Evolutionary conservation across 2,888 invertebrate species (phyloP).

Genomic region (Hoplodrina ambigua): DNA sequence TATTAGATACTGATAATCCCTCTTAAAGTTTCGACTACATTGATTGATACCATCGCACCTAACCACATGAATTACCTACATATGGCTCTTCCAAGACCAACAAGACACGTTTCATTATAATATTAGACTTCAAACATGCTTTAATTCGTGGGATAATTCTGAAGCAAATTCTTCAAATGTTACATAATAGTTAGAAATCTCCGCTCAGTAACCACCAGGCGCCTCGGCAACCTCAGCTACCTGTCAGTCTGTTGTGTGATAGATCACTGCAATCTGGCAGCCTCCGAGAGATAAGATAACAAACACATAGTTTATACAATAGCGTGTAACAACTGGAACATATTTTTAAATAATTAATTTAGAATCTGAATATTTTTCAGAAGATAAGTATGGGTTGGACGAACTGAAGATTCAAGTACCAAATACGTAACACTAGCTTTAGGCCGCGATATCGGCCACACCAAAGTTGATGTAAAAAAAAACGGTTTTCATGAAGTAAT

Average conservation of each 20-base stretch:
- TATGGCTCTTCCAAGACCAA: not conserved
- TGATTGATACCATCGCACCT: no score
- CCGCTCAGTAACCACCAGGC: conserved; percentile 35
- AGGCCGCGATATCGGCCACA: no score
- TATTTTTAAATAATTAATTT: conserved; percentile 14
- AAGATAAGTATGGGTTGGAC: not conserved
- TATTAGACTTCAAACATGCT: not conserved
- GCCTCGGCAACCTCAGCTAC: conserved; percentile 42
- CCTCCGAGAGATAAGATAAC: conserved; percentile 59
- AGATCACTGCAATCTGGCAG: conserved; percentile 55
- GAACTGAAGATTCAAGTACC: not conserved
- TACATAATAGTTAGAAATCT: conserved; percentile 47
- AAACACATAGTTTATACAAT: conserved; percentile 34
- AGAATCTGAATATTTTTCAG: not conserved
- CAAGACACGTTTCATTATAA: no score
- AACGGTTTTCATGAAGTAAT: no score
- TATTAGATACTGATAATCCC: no score
- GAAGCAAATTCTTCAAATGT: conserved; percentile 3
- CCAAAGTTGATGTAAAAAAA: no score
- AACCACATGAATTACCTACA: no score
- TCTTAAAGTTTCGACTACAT: no score
- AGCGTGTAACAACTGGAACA: conserved; percentile 37
- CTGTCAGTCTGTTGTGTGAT: conserved; percentile 50
- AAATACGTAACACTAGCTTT: no score
- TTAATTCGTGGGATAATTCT: not conserved